Base-by-base conservation (phyloP, 2,888 invertebrate species). In the Cephus sareptanus region DNA sequence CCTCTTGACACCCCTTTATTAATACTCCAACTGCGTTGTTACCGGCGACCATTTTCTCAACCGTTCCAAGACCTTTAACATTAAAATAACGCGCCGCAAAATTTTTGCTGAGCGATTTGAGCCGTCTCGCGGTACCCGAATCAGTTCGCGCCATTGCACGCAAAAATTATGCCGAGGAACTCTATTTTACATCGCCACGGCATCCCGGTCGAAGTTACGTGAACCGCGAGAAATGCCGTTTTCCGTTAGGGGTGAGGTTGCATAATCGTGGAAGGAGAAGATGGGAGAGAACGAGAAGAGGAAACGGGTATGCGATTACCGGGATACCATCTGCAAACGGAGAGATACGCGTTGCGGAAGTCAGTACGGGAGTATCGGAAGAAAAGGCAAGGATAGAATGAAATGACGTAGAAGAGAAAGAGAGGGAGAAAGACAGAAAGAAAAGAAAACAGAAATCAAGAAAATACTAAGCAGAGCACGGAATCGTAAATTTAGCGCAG, bases 21-120 rank as follows among this genome's bases (percentile, higher is more conserved):
- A 37, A 56, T 74, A 33, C 33, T 69, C 69, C 69, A 69, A 34
- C 35, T 33, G 23, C 71, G 34, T 56, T 34, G 30, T 75, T 34
- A 31, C 76, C 4, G 70, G 30, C 70, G 71, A 34, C 74, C 74
- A 74, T 71, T 73, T 35, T 56, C 56, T 56, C 23, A 56, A 56
- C 56, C 23, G 56, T 56, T 56, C 23, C 56, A 56, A 15, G 77
- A 74, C 74, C 76, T 80, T 77, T 74, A 75, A 76, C 79, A 79
- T 75, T 75, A 76, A 76, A 80, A 77, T 74, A 81, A 80, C 75
- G 80, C 79, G 79, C 80, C 80, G 79, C 78, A 81, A 79, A 79
- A 83, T 85, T 85, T 86, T 80, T 83, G 80, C 85, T 79, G 84
- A 83, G 78, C 85, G 85, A 85, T 86, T 82, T 79, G 83, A 81